Conservation (phyloP, 2,113 vertebrate species). For the Rissa tridactyla region DNA sequence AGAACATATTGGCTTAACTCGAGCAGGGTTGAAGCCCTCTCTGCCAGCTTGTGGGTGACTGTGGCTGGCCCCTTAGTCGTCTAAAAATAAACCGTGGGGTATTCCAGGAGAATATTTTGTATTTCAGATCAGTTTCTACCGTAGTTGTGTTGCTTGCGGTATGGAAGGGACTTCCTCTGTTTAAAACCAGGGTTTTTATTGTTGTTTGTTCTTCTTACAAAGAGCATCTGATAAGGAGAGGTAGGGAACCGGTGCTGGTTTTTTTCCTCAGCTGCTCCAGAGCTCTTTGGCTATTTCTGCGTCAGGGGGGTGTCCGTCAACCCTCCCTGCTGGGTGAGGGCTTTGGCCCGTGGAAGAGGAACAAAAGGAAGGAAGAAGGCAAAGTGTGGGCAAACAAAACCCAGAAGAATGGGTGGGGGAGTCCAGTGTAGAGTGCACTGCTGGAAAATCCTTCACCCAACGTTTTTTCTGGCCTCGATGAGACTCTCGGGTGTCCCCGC, state of each 20-base stretch:
- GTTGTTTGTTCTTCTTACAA: neutral
- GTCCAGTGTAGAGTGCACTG: neutral
- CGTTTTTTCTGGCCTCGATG: neutral
- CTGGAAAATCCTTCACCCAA: neutral
- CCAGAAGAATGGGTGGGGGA: neutral
- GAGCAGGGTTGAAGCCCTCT: neutral
- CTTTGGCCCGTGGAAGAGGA: neutral
- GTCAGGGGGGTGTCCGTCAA: neutral
- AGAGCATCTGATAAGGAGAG: neutral
- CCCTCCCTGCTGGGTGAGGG: neutral
- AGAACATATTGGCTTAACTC: rapidly evolving
- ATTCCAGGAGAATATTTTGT: neutral
- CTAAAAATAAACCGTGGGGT: neutral
- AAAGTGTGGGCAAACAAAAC: rapidly evolving
- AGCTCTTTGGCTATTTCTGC: neutral
- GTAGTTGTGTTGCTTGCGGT: neutral
- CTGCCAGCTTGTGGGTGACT: neutral
- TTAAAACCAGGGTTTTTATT: neutral
- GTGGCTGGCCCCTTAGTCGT: neutral
- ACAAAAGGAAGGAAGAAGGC: neutral
- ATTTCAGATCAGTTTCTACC: neutral
- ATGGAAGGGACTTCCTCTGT: neutral
- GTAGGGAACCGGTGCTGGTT: neutral
- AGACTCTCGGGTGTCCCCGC: neutral
- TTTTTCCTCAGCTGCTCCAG: neutral